Evolutionary conservation across 1,140 invertebrate genomes (phyloP).

Genomic region (Chlorops oryzae): DNA sequence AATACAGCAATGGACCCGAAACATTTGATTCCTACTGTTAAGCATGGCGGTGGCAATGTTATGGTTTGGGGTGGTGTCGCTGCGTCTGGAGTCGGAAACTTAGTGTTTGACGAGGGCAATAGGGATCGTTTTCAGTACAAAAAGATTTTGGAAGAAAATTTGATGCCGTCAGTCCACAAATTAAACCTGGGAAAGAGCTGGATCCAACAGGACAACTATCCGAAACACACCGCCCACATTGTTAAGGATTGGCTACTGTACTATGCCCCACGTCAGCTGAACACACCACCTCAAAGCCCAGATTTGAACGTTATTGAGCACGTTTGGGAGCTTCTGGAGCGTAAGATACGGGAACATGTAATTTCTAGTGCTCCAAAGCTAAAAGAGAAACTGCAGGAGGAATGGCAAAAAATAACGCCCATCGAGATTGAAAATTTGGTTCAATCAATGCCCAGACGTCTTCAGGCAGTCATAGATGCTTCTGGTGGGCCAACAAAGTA

Average conservation of each 20-base stretch:
- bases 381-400: slow-evolving; percentile 7
- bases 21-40: slow-evolving; percentile 35
- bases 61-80: slow-evolving; percentile 42
- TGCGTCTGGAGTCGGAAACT: slow-evolving; percentile 23
- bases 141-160: slow-evolving; percentile 21
- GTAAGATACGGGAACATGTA: slow-evolving; percentile 10
- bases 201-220: slow-evolving; percentile 18
- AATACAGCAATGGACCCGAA: slow-evolving; percentile 13
- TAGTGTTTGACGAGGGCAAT: slow-evolving; percentile 23
- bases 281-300: slow-evolving; percentile 32
- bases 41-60: slow-evolving; percentile 34
- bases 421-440: slow-evolving; percentile 16
- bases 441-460: slow-evolving; percentile 20
- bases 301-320: slow-evolving; percentile 39
- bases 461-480: slow-evolving; percentile 20
- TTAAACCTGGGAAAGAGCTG: slow-evolving; percentile 9
- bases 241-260: slow-evolving; percentile 27
- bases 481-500: slow-evolving; percentile 26
- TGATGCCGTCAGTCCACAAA: slow-evolving; percentile 16
- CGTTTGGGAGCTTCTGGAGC: slow-evolving; percentile 25
- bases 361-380: slow-evolving; percentile 11
- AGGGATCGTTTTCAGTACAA: slow-evolving; percentile 17
- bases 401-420: slow-evolving; percentile 15
- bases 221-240: slow-evolving; percentile 26
- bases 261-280: slow-evolving; percentile 17